Evolutionary conservation across 2,797 vertebrate species (phyloP), one percentile per base, ranked within the genome.

Genomic region (Pangasius krempfi): DNA sequence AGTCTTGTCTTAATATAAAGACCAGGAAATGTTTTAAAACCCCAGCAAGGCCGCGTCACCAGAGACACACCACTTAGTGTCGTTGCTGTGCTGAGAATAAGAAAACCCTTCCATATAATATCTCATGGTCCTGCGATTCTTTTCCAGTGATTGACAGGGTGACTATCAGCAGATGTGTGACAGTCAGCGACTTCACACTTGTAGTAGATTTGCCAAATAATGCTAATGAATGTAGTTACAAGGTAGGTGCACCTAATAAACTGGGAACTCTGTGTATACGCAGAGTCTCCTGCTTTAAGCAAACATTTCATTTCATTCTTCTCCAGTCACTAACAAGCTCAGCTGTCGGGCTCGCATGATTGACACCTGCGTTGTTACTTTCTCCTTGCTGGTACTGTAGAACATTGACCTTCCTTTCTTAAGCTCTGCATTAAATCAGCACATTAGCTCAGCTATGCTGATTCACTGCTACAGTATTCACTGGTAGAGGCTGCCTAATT

Each of bases 401-500:
- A 47, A 14, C 47, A 37, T 10, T 56, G 75, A 86, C 66, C 54
- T 27, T 73, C 54, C n/a, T 30, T 70, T 70, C 47, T 82, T 40
- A 25, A 85, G 54, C 44, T 47, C 33, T 27, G 75, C 75, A 86
- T 81, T 87, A 84, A 81, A 88, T 88, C 83, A 85, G 82, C 81
- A 78, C 87, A 88, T 88, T 88, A 88, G 87, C 87, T 76, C 72
- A 78, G 60, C 58, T n/a, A 52, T 54, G 82, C 72, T 78, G 58
- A 84, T 68, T 85, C 62, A 56, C 47, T 44, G 70, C 87, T 50
- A 27, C 72, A 75, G 40, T 47, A 75, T 47, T 76, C 58, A 40
- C 54, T 58, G 60, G 60, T 62, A 40, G 18, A 64, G 70, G 40
- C 70, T 40, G 7, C 52, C 58, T 85, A 56, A 88, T 79, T 88